These are phyloP conservation scores for Drosophila leonis DNA, from an alignment of 2,888 invertebrate genomes.

Conservation along the genomic window DNA sequence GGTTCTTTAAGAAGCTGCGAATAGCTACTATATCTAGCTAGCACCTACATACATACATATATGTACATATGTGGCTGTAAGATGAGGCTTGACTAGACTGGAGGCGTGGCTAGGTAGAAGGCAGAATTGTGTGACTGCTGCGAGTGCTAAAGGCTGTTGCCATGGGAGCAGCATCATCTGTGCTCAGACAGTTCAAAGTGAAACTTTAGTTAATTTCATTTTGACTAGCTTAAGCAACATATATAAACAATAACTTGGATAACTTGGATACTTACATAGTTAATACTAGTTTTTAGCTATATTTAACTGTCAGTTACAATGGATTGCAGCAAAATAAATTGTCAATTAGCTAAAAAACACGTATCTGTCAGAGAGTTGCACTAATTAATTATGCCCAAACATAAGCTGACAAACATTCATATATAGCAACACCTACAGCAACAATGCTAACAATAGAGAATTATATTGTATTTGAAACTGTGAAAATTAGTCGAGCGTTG, in stretches of 20 bases:
- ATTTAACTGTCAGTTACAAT: slow-evolving; percentile 17
- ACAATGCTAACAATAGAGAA: slow-evolving; percentile 17
- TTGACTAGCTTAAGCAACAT: background rate
- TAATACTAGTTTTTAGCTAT: background rate
- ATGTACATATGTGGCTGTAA: background rate
- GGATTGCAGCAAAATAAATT: background rate
- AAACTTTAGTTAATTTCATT: background rate
- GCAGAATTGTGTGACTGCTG: background rate
- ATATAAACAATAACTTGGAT: background rate
- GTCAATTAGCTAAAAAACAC: slow-evolving; percentile 45
- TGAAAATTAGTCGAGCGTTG: slow-evolving; percentile 22
- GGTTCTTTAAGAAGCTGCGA: slow-evolving; percentile 28
- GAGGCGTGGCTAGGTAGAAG: slow-evolving; percentile 3
- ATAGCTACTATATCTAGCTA: slow-evolving; percentile 22
- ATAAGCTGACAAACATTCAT: slow-evolving; percentile 17
- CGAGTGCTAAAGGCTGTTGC: slow-evolving; percentile 2
- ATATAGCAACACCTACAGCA: background rate
- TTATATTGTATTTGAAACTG: slow-evolving; percentile 7
- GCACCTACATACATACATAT: background rate
- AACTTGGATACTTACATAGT: background rate
- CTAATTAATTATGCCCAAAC: slow-evolving; percentile 24
- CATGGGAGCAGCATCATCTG: slow-evolving; percentile 12
- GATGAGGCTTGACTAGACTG: background rate
- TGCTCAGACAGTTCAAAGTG: background rate
- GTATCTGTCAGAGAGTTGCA: slow-evolving; percentile 47